Percentiles rank a stretch among this genome's conserved stretches.
phyloP scores from a whole-genome alignment of 2,113 vertebrate genomes.

The Sigmodon hispidus region DNA sequence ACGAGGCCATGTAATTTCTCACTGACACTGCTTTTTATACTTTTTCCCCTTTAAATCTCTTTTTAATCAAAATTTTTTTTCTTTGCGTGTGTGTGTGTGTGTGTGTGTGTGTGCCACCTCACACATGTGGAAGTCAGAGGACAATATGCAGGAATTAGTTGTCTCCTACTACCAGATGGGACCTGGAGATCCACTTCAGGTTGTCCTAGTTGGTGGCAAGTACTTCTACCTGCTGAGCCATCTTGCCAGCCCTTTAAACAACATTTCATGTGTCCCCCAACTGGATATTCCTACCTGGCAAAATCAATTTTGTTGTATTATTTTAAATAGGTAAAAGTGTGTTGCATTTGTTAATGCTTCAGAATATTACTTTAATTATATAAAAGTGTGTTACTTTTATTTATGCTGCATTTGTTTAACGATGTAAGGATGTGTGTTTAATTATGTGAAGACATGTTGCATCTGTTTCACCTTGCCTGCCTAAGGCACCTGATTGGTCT shows the following conservation, averaged over 20 bases:
- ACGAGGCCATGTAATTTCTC: not conserved
- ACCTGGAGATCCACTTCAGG: not conserved
- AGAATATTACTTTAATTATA: not conserved
- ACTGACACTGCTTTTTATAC: not conserved
- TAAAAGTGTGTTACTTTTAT: not conserved
- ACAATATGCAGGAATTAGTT: not conserved
- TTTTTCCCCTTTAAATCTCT: not conserved
- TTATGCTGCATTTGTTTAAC: not conserved
- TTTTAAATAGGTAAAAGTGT: not conserved
- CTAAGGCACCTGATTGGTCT: not conserved
- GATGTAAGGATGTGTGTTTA: not conserved
- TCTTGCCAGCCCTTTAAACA: not conserved
- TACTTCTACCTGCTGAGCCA: not conserved
- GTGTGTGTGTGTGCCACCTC: not conserved
- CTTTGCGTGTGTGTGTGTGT: not conserved
- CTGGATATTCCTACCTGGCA: not conserved
- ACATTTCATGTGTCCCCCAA: not conserved
- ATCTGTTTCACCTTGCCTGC: not conserved
- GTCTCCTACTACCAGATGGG: not conserved
- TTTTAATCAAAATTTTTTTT: not conserved
- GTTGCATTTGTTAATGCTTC: not conserved
- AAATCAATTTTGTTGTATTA: not conserved
- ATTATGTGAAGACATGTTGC: not conserved
- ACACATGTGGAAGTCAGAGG: not conserved
- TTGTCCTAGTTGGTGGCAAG: not conserved